These are phyloP conservation scores for Luscinia megarhynchos DNA, from an alignment of 2,797 vertebrate species.

Conservation along the genomic window DNA sequence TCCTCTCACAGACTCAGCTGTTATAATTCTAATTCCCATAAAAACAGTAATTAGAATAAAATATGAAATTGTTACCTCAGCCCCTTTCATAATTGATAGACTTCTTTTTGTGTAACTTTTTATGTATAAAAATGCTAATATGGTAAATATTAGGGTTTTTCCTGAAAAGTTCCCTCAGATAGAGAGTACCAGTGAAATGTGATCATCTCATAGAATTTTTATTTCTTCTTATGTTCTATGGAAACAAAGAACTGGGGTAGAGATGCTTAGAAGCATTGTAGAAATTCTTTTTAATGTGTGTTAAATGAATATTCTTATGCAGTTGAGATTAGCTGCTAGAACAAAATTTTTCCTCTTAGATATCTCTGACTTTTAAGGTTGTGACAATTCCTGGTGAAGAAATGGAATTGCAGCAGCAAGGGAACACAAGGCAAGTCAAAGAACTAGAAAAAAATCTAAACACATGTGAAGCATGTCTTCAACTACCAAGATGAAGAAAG, in stretches of 20 bases:
- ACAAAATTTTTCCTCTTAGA: not conserved
- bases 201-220: not conserved
- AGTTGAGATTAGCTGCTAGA: not conserved
- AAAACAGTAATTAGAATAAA: not conserved
- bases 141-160: not conserved
- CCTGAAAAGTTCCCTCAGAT: not conserved
- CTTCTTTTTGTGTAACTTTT: not conserved
- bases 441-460: not conserved
- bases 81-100: not conserved
- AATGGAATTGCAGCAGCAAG: not conserved
- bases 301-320: not conserved
- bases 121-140: not conserved
- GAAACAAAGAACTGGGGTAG: not conserved
- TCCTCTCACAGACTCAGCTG: not conserved
- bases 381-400: not conserved
- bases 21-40: not conserved
- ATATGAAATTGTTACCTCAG: not conserved
- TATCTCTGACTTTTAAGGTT: not conserved
- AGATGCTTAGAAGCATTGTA: not conserved
- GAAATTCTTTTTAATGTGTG: not conserved
- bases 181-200: not conserved
- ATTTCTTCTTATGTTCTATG: not conserved
- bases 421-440: not conserved
- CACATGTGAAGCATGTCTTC: not conserved
- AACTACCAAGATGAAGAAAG: not conserved